Percentiles rank a stretch among this genome's conserved stretches.
These are phyloP conservation scores for Platycercus adscitus DNA, from an alignment of 2,113 vertebrate species.

Conservation along the genomic window DNA sequence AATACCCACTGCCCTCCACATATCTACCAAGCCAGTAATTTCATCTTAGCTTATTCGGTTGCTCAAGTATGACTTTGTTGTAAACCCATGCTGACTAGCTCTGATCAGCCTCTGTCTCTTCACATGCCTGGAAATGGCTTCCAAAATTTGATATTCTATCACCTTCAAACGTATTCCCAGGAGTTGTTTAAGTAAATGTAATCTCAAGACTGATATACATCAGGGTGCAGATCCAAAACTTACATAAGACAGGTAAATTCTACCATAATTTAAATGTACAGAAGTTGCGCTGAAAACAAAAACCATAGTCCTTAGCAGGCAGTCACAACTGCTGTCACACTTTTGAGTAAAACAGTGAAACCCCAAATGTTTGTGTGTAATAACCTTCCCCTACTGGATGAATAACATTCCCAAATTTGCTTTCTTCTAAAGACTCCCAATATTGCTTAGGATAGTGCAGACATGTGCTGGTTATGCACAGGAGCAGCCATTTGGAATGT, in stretches of 20 bases:
- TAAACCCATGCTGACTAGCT: neutral
- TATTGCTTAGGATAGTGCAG: neutral
- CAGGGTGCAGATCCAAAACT: neutral
- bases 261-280: neutral
- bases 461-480: neutral
- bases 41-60: neutral
- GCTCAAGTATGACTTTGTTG: neutral
- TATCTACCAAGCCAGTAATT: neutral
- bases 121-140: neutral
- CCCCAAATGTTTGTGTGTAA: neutral
- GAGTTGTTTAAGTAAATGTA: neutral
- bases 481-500: neutral
- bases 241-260: neutral
- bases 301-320: neutral
- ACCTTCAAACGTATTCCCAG: neutral
- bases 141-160: neutral
- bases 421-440: neutral
- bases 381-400: neutral
- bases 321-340: neutral
- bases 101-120: neutral
- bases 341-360: neutral
- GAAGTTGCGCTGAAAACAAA: rapidly evolving
- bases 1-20: neutral
- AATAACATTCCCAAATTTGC: neutral
- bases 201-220: neutral